Base-by-base conservation (phyloP, 2,888 invertebrate genomes). In the Neria commutata region DNA sequence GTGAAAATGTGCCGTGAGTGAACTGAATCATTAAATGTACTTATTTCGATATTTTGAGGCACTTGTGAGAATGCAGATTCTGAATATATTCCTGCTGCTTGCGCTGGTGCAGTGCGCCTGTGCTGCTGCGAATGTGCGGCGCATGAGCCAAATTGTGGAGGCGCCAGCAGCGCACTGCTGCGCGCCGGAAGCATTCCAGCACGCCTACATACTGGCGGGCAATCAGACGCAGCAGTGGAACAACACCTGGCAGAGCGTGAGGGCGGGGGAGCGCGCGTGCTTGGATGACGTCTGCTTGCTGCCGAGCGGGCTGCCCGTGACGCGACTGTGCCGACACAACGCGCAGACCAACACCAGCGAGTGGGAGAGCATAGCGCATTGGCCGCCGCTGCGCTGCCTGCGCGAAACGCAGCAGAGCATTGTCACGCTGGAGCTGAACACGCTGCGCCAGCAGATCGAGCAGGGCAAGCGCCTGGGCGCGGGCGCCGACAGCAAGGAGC, bases 281-380 rank as follows among this genome's bases (percentile, higher is more conserved):
- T 52, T 71, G 24, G 67, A 65, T 0, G 68, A 77, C 37, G 60
- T 78, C 0, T 89, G 89, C 65, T 74, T 89, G 29, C 83, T 85
- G 71, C 71, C 75, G 3, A 84, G 86, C 68, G 86, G 86, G 1
- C 74, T 87, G 54, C 88, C 88, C 1, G 83, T 87, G 8, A 84
- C 83, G 23, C 81, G 88, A 65, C 78, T 78, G 45, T 90, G 89
- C 67, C 59, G 68, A 5, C 85, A 87, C n/a, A 80, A 84, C 56
- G 85, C 85, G 67, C 69, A 84, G 1, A 66, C 78, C 5, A 86
- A 86, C n/a, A 83, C 83, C 29, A 68, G 70, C 19, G 58, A 54
- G 8, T 90, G 89, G 89, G 83, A 82, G 25, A 62, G 75, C n/a
- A 76, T 83, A 11, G 78, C 14, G 23, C 63, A 65, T 0, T 67